Evolutionary conservation across 2,797 vertebrate species (phyloP).

Genomic region (Spea hammondii): DNA sequence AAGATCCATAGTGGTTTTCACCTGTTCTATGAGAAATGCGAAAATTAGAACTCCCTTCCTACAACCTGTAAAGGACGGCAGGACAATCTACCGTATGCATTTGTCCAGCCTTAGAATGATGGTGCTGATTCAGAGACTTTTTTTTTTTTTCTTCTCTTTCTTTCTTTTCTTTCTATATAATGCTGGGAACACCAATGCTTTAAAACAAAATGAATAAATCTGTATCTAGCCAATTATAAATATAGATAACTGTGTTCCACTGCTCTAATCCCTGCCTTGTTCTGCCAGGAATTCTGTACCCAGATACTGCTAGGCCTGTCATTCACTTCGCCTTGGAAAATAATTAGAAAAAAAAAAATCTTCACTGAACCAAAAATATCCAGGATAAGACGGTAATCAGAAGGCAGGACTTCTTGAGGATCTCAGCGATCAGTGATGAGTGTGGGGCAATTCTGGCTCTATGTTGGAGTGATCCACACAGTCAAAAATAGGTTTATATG

Average conservation of each 20-base stretch:
- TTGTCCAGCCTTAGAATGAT: not conserved
- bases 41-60: not conserved
- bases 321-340: conserved; percentile 9
- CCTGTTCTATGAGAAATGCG: conserved; percentile 17
- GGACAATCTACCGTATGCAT: conserved; percentile 11
- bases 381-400: conserved; percentile 6
- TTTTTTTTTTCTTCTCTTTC: too few relatives aligned
- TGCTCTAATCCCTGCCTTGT: not conserved
- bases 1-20: conserved; percentile 49
- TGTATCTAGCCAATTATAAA: not conserved
- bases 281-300: not conserved
- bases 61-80: not conserved
- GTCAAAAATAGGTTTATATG: not conserved
- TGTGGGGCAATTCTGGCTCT: not conserved
- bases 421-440: not conserved
- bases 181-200: not conserved
- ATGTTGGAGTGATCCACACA: not conserved
- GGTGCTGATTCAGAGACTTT: conserved; percentile 8
- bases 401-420: not conserved
- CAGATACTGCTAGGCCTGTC: not conserved
- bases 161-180: conserved; percentile 14
- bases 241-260: not conserved
- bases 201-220: conserved; percentile 3
- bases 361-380: conserved; percentile 1
- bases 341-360: conserved; percentile 20